Evolutionary conservation across 23 tunicate genomes (phyloP).

Genomic region (Clavelina lepadiformis): DNA sequence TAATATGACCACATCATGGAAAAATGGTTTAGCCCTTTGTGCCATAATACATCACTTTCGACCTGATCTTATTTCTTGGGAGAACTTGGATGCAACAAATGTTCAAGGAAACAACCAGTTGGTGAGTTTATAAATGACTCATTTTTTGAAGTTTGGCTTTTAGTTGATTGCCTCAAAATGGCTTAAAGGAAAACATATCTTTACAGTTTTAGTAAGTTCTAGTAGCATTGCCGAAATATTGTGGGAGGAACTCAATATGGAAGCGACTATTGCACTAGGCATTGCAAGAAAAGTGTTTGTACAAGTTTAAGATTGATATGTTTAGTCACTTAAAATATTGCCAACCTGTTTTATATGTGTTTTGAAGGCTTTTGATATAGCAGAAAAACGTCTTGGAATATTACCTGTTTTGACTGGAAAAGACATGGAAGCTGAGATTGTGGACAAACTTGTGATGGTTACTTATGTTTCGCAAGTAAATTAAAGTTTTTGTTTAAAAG

Average conservation of each 20-base stretch:
- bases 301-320: background rate
- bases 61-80: conserved; percentile 72
- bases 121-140: conserved; percentile 36
- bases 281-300: too few relatives aligned
- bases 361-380: conserved; percentile 78
- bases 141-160: too few relatives aligned
- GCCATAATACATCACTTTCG: conserved; percentile 79
- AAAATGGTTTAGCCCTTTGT: conserved; percentile 86
- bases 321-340: background rate
- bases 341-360: background rate
- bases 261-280: too few relatives aligned
- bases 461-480: conserved; percentile 80
- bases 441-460: conserved; percentile 61
- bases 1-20: conserved; percentile 94
- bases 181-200: too few relatives aligned
- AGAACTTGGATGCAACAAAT: conserved; percentile 25
- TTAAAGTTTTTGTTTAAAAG: too few relatives aligned
- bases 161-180: too few relatives aligned
- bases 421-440: conserved; percentile 60
- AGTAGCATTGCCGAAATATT: too few relatives aligned
- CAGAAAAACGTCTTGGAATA: conserved; percentile 68
- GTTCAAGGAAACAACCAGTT: conserved; percentile 67
- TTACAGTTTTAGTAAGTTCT: too few relatives aligned
- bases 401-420: conserved; percentile 86
- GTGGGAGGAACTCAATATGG: too few relatives aligned